A percentile compares a stretch with the other conserved stretches of the same genome.
phyloP scores from a whole-genome alignment of 2,888 invertebrate species.

The Rambutsinella grinnellia region DNA sequence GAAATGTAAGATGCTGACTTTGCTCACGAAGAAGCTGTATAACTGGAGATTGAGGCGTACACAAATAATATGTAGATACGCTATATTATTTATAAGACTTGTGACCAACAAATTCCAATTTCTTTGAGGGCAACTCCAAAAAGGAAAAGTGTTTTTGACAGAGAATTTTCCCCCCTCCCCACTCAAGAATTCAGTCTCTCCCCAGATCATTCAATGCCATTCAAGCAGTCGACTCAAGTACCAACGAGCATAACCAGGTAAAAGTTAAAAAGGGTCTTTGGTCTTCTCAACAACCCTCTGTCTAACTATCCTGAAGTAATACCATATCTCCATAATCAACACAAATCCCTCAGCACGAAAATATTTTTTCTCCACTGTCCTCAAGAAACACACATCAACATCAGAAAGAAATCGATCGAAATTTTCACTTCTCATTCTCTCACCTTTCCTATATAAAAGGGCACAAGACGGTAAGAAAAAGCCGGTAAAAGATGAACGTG shows the following conservation, averaged over 20 bases:
- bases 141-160: too few relatives aligned
- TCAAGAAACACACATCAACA: not conserved
- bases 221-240: conserved; percentile 19
- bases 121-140: too few relatives aligned
- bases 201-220: conserved; percentile 13
- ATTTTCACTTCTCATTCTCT: not conserved
- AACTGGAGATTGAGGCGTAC: too few relatives aligned
- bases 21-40: too few relatives aligned
- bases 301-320: not conserved
- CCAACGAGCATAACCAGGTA: not conserved
- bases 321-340: not conserved
- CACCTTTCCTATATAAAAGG: not conserved
- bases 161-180: not conserved
- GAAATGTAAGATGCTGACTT: too few relatives aligned
- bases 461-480: not conserved
- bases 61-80: too few relatives aligned
- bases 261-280: not conserved
- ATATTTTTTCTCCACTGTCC: not conserved
- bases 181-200: not conserved
- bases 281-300: not conserved
- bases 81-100: too few relatives aligned
- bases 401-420: not conserved
- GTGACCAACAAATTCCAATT: too few relatives aligned
- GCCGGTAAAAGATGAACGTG: too few relatives aligned
- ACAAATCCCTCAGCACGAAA: not conserved